A percentile compares a stretch with the other conserved stretches of the same genome.
Conservation (phyloP, 2,888 invertebrate genomes). For the Chrysolina americana region DNA sequence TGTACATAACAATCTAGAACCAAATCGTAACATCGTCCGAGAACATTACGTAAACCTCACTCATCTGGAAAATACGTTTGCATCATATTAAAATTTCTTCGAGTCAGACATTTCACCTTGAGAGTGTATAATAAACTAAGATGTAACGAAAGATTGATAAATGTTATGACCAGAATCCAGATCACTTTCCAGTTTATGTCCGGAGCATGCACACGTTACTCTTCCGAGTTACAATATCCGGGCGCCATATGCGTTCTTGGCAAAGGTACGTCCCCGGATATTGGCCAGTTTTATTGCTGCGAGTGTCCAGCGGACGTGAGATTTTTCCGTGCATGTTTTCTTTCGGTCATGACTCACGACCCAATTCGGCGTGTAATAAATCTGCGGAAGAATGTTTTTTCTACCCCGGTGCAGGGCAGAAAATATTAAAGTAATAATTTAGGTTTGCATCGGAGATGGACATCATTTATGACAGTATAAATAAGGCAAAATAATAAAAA, state of each 20-base stretch:
- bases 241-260: conserved; percentile 63
- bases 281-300: conserved; percentile 70
- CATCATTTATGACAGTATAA: background rate
- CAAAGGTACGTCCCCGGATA: conserved; percentile 62
- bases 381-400: conserved; percentile 11
- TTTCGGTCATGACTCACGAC: conserved; percentile 13
- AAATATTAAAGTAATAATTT: background rate
- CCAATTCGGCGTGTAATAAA: conserved; percentile 14
- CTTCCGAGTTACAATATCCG: conserved; percentile 63
- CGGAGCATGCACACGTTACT: conserved; percentile 59
- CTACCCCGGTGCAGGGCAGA: background rate
- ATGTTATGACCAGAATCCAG: conserved; percentile 44
- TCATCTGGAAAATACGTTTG: background rate
- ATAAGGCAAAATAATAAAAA: background rate
- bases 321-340: conserved; percentile 54
- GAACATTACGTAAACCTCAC: too few species aligned
- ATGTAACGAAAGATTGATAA: conserved; percentile 54
- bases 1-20: too few species aligned
- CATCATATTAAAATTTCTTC: background rate
- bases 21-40: too few species aligned
- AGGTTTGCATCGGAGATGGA: background rate
- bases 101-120: conserved; percentile 37
- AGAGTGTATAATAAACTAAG: conserved; percentile 61
- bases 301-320: conserved; percentile 68
- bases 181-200: conserved; percentile 59